Conservation (phyloP, 2,888 invertebrate genomes). For the Trissolcus japonicus region DNA sequence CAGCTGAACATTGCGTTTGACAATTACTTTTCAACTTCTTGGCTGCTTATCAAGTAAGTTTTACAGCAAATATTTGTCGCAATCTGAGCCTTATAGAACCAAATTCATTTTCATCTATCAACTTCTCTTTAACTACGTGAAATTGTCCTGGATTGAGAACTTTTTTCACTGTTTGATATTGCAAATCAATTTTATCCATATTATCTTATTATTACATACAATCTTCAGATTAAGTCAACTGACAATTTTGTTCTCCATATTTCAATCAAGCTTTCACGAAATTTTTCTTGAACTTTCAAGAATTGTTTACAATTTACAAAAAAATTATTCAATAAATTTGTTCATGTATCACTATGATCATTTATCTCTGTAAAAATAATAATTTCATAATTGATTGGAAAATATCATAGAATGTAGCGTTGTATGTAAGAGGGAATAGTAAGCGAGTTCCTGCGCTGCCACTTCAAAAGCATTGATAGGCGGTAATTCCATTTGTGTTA, state of each 20-base stretch:
- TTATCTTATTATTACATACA: too few relatives aligned
- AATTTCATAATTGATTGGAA: not conserved
- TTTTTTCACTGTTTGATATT: constrained; percentile 18
- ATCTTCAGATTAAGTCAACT: too few relatives aligned
- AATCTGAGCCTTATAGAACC: constrained; percentile 8
- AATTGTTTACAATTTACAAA: not conserved
- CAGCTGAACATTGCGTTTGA: constrained; percentile 6
- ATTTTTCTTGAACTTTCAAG: too few relatives aligned
- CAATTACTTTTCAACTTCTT: constrained; percentile 27
- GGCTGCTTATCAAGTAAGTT: constrained; percentile 29
- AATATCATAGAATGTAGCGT: not conserved
- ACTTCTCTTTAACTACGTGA: constrained; percentile 17
- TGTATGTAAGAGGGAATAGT: constrained; percentile 1
- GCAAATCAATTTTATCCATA: not conserved
- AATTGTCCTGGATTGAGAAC: constrained; percentile 15
- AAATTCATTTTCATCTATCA: constrained; percentile 32
- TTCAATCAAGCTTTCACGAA: too few relatives aligned
- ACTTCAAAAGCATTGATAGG: constrained; percentile 3
- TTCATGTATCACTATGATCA: not conserved
- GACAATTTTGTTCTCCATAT: too few relatives aligned
- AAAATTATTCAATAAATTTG: not conserved
- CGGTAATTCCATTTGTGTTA: constrained; percentile 2
- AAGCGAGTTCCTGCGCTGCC: constrained; percentile 1
- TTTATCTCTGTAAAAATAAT: not conserved
- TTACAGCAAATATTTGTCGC: constrained; percentile 32